Conservation (phyloP, 2,113 vertebrate species). For the Salvelinus sp. region DNA sequence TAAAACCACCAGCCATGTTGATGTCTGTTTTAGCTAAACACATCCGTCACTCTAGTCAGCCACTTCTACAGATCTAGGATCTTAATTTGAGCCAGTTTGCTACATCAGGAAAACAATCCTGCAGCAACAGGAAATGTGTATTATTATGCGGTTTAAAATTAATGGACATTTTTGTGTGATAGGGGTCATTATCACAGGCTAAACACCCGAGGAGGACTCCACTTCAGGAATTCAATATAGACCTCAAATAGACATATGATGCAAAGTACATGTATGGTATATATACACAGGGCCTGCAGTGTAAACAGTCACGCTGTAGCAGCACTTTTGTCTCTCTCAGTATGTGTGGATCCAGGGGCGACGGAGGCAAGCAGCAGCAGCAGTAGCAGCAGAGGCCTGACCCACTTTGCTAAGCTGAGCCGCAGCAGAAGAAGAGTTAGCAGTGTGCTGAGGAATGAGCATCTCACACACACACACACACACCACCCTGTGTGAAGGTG, state of each 20-base stretch:
- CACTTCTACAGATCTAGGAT: too few species aligned
- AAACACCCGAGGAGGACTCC: constrained; percentile 30
- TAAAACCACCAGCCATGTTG: background rate
- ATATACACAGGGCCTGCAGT: background rate
- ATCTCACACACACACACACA: background rate
- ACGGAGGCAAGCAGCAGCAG: constrained; percentile 4
- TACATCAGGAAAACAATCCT: too few species aligned
- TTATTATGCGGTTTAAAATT: too few species aligned
- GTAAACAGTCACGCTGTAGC: background rate
- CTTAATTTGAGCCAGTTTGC: too few species aligned
- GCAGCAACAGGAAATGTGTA: too few species aligned
- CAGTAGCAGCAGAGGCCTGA: constrained; percentile 49
- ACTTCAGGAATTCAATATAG: constrained; percentile 32
- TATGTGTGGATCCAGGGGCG: constrained; percentile 16
- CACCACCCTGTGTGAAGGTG: background rate
- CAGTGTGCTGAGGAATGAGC: constrained; percentile 13
- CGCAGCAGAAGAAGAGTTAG: constrained; percentile 30
- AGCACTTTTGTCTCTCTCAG: background rate
- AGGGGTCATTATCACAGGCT: constrained; percentile 51
- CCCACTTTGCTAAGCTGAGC: constrained; percentile 63
- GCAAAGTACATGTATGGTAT: background rate
- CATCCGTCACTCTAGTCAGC: too few species aligned
- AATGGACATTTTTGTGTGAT: too few species aligned
- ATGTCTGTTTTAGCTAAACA: too few species aligned
- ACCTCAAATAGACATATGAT: constrained; percentile 20